Conservation (phyloP, 2,888 invertebrate genomes). For the Nipponacmea schrenckii region DNA sequence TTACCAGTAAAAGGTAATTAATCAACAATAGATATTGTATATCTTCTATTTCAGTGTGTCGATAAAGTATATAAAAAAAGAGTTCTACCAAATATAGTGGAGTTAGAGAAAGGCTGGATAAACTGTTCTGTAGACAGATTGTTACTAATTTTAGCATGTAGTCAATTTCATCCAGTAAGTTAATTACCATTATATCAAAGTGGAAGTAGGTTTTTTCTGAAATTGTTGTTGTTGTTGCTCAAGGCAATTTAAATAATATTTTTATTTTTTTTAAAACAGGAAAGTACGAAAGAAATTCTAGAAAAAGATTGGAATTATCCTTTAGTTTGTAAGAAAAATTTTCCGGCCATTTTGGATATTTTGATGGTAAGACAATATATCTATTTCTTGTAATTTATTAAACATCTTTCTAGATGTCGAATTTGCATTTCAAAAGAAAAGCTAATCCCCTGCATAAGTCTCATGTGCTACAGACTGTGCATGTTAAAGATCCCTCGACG, state of each 20-base stretch:
- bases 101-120: constrained; percentile 51
- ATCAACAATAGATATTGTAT: too few relatives aligned
- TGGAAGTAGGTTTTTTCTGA: too few relatives aligned
- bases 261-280: not conserved
- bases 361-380: constrained; percentile 30
- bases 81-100: constrained; percentile 45
- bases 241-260: too few relatives aligned
- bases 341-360: constrained; percentile 29
- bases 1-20: too few relatives aligned
- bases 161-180: constrained; percentile 46
- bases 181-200: too few relatives aligned
- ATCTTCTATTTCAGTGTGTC: too few relatives aligned
- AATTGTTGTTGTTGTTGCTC: too few relatives aligned
- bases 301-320: constrained; percentile 45
- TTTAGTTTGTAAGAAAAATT: constrained; percentile 36
- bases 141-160: constrained; percentile 40
- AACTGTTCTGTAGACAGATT: constrained; percentile 48
- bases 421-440: too few relatives aligned
- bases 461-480: too few relatives aligned
- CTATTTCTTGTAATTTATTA: too few relatives aligned
- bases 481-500: not conserved
- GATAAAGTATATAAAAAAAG: constrained; percentile 36
- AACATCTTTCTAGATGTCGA: too few relatives aligned
- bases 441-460: too few relatives aligned
- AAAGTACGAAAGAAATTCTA: constrained; percentile 33